A percentile compares a stretch with the other conserved stretches of the same genome.
Conservation (phyloP, 2,113 vertebrate species). For the Enhydra lutris region DNA sequence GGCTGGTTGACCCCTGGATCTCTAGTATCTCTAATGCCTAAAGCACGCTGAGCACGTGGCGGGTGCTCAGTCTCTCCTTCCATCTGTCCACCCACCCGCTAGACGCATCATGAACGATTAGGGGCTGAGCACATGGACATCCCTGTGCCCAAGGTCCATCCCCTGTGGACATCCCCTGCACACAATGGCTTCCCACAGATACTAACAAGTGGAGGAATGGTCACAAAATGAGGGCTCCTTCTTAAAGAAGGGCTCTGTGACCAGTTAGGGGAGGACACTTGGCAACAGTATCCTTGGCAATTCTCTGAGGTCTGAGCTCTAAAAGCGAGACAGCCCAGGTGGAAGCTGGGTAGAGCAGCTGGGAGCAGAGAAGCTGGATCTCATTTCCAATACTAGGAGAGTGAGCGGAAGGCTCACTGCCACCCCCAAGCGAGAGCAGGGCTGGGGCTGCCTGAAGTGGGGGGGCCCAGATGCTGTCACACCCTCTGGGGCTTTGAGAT, state of each 20-base stretch:
- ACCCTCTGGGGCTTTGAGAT: neutral
- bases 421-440: fast-evolving
- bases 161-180: neutral
- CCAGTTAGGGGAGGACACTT: neutral
- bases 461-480: neutral
- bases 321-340: neutral
- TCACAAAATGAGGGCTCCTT: neutral
- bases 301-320: neutral
- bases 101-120: neutral
- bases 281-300: neutral
- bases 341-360: fast-evolving
- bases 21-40: neutral
- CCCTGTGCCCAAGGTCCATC: neutral
- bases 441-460: neutral
- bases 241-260: neutral
- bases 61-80: neutral
- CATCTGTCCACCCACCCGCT: neutral
- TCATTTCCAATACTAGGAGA: neutral
- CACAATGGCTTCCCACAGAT: neutral
- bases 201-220: neutral
- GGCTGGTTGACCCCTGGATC: neutral
- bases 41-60: neutral
- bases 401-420: neutral
- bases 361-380: neutral
- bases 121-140: neutral